Base-by-base conservation (phyloP, 2,113 vertebrate species). In the Pteruthius melanotis region DNA sequence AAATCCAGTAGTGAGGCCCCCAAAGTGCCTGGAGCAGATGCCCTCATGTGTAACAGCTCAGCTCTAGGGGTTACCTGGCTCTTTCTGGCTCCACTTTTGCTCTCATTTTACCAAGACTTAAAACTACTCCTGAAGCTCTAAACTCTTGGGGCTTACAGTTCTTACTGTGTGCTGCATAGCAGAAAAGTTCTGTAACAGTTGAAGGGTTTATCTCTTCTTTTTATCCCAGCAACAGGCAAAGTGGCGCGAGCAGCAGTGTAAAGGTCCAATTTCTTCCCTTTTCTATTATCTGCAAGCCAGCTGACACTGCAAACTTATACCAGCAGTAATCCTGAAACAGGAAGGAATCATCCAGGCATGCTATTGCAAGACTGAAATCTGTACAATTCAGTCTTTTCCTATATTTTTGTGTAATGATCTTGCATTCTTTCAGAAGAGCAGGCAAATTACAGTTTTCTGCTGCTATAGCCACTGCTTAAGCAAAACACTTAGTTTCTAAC, bases 261-360 rank as follows among this genome's bases (percentile, higher is more conserved):
- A 30, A 56, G 87, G 60, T 83, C 24, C 49, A 65, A 69, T 89
- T 91, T 82, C 54, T 89, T 87, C 57, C 81, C 8, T 81, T 85
- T 90, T 79, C 90, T 90, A 42, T 85, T 91, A 89, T 68, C 65
- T 69, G 26, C 93, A 89, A 83, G 22, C 37, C 70, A 91, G 74
- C 53, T 85, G 89, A 96, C 61, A 1, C 28, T 53, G 77, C 61
- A 94, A 81, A 92, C 7, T 80, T 81, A 52, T 44, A 92, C n/a
- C n/a, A 79, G 15, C 17, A 64, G 61, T 95, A 93, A 82, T 79
- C 59, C 78, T 95, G 89, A 87, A 95, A 89, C 40, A 91, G 81
- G 87, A 87, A 84, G 40, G n/a, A 94, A 45, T 87, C 45, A 82
- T 35, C 40, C 61, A 89, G 61, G 89, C 94, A 61, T 91, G 49